phyloP scores from a whole-genome alignment of 1,140 invertebrate species.

The Bombyx mori region DNA sequence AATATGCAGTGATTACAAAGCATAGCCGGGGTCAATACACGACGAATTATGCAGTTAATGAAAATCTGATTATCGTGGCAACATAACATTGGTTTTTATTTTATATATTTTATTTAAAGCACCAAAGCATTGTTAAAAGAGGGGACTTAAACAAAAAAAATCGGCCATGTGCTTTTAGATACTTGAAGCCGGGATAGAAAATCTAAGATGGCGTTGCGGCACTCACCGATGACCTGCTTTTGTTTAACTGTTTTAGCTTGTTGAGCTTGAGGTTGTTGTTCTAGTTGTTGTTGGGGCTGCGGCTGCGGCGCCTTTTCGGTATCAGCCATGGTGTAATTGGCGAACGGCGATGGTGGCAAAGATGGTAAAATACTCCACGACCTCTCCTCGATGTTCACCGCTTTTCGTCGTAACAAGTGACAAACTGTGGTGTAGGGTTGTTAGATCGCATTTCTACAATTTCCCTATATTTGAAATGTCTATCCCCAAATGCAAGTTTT shows the following conservation, averaged over 20 bases:
- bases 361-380: slow-evolving; percentile 71
- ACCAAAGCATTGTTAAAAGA: too few species aligned
- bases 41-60: slow-evolving; percentile 30
- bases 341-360: slow-evolving; percentile 70
- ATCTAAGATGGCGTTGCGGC: slow-evolving; percentile 61
- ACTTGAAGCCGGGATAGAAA: slow-evolving; percentile 46
- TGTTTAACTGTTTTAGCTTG: slow-evolving; percentile 62
- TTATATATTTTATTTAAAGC: too few species aligned
- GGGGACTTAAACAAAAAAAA: too few species aligned
- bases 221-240: slow-evolving; percentile 71
- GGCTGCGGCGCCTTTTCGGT: slow-evolving; percentile 69
- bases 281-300: slow-evolving; percentile 55
- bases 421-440: not conserved
- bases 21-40: slow-evolving; percentile 33
- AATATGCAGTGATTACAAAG: slow-evolving; percentile 1
- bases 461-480: too few species aligned
- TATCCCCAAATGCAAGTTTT: too few species aligned
- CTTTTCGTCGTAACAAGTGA: slow-evolving; percentile 34
- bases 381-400: slow-evolving; percentile 70
- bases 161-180: slow-evolving; percentile 53
- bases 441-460: too few species aligned
- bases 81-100: too few species aligned
- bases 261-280: slow-evolving; percentile 51
- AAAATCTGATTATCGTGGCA: too few species aligned
- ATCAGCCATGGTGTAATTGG: slow-evolving; percentile 72